Conservation (phyloP, 2,888 invertebrate genomes). For the Platypus cylindrus region DNA sequence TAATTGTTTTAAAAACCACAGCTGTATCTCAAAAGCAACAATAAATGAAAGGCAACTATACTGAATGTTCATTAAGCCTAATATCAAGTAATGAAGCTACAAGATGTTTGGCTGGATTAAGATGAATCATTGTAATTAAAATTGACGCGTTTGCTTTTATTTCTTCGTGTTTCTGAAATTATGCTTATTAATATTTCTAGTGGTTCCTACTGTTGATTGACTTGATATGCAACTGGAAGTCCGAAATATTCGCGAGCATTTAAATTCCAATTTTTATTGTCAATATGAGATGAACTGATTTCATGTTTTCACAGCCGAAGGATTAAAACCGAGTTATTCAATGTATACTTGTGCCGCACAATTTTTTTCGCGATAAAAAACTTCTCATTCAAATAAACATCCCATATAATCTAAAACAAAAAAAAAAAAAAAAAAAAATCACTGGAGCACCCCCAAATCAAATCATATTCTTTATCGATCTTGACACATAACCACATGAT, state of each 20-base stretch:
- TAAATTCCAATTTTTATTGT: neutral
- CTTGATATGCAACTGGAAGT: too few species aligned
- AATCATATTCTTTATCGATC: constrained; percentile 13
- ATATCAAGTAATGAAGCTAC: constrained; percentile 11
- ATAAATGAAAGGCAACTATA: constrained; percentile 31
- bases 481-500: constrained; percentile 15
- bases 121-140: constrained; percentile 12
- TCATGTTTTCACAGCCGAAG: too few species aligned
- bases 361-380: neutral
- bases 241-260: too few species aligned
- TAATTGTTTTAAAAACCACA: constrained; percentile 37
- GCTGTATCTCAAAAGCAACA: constrained; percentile 34
- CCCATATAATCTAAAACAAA: constrained; percentile 10
- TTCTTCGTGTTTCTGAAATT: too few species aligned
- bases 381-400: constrained; percentile 8
- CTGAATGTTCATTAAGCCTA: constrained; percentile 13
- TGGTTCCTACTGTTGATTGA: too few species aligned
- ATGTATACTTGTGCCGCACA: too few species aligned
- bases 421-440: too few species aligned
- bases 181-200: too few species aligned
- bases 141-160: neutral
- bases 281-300: too few species aligned
- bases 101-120: constrained; percentile 8
- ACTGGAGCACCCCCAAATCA: constrained; percentile 7
- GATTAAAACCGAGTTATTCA: too few species aligned